Base-by-base conservation (phyloP, 2,113 vertebrate genomes). In the Callopanchax toddi region DNA sequence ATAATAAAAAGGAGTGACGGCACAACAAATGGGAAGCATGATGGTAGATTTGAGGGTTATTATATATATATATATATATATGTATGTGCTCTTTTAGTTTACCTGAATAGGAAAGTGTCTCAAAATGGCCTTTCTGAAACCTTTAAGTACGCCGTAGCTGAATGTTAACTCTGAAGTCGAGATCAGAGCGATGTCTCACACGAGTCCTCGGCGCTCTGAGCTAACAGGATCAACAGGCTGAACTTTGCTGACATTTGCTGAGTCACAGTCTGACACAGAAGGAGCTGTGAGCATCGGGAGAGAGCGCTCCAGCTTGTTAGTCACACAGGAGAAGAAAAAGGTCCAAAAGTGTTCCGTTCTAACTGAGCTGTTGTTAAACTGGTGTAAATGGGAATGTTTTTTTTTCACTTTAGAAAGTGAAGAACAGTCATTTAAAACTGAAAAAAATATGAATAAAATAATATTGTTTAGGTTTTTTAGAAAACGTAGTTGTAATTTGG, bases 221-320 rank as follows among this genome's bases (percentile, higher is more conserved):
- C 71, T 51, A 26, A 39, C 52, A 43, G 50, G 44, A 60, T 57
- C 26, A 17, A 65, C 26, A 50, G 4, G 51, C 60, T 48, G 64
- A 60, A 48, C 39, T 55, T 55, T 25, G 52, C 71, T 60, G 57
- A 64, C 42, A 42, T 53, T 60, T 48, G 23, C 67, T 34, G 34
- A 67, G 37, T 74, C 74, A 53, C 74, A 78, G 44, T 50, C 62
- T 34, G 25, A 50, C n/a, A 61, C n/a, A 61, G 11, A 34, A 22
- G 20, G 32, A 58, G 43, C 50, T 55, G 36, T 49, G 46, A 37
- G 51, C 40, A 53, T 11, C 6, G 23, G 12, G 29, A 39, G 54
- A 23, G 23, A 20, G 22, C 8, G 36, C 53, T 40, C 6, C 45
- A 50, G 18, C 53, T 65, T 42, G 37, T 54, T 34, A 32, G 60